A percentile compares a stretch with the other conserved stretches of the same genome.
Conservation (phyloP, 1,140 invertebrate genomes). For the Neocloeon triangulifer region DNA sequence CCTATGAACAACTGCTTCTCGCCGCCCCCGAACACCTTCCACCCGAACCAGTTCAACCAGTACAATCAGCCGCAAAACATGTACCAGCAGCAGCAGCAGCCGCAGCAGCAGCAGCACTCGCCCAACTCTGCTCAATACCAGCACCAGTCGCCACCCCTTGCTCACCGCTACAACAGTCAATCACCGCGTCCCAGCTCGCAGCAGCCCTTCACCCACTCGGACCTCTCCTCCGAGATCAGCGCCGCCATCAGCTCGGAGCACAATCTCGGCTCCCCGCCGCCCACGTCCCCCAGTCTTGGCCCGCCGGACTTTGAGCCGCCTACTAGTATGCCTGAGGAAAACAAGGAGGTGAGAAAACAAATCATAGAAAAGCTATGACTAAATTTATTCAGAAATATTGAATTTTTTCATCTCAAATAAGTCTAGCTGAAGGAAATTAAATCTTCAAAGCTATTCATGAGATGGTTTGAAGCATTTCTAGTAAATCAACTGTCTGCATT, state of each 20-base stretch:
- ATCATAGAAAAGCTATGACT: too few species aligned
- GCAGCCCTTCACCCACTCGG: conserved; percentile 42
- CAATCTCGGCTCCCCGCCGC: conserved; percentile 29
- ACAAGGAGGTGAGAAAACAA: too few species aligned
- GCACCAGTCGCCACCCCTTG: conserved; percentile 16
- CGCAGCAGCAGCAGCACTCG: conserved; percentile 9
- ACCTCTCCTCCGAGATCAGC: conserved; percentile 50
- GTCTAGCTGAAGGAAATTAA: too few species aligned
- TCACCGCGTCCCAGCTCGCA: conserved; percentile 32
- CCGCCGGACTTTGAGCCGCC: conserved; percentile 58
- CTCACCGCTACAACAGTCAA: conserved; percentile 25
- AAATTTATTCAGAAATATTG: too few species aligned
- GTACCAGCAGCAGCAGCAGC: conserved; percentile 18
- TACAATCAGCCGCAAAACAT: conserved; percentile 17
- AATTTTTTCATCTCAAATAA: too few species aligned
- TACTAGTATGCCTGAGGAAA: conserved; percentile 28
- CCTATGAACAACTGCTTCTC: conserved; percentile 28
- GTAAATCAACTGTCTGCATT: too few species aligned
- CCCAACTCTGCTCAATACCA: conserved; percentile 9
- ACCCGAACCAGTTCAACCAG: conserved; percentile 21
- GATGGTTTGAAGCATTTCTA: too few species aligned
- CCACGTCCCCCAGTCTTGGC: conserved; percentile 38
- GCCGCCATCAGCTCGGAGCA: conserved; percentile 50
- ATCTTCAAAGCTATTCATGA: too few species aligned
- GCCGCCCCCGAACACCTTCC: conserved; percentile 23